A percentile compares a stretch with the other conserved stretches of the same genome.
These are phyloP conservation scores for Hipposideros armiger DNA, from an alignment of 2,113 vertebrate genomes.

Conservation along the genomic window DNA sequence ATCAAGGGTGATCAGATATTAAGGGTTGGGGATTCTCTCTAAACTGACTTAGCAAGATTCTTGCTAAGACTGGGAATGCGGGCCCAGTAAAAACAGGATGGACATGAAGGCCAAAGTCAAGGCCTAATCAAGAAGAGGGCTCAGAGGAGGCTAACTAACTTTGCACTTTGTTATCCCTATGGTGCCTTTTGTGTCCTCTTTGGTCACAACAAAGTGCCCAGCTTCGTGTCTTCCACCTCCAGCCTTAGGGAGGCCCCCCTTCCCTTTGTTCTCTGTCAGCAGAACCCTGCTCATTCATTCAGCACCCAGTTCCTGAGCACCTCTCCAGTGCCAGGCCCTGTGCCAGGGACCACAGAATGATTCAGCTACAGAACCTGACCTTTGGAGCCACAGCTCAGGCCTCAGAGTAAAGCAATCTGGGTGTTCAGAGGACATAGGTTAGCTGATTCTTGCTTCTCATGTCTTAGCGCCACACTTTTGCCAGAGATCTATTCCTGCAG, in stretches of 20 bases:
- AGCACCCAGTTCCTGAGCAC: neutral
- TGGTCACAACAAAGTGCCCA: neutral
- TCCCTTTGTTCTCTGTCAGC: neutral
- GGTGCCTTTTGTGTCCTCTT: slow-evolving; percentile 30
- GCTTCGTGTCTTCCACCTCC: neutral
- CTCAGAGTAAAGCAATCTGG: neutral
- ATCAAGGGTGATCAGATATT: neutral
- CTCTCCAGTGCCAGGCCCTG: neutral
- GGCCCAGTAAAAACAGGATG: neutral
- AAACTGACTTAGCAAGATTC: slow-evolving; percentile 53
- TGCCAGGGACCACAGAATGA: neutral
- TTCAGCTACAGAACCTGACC: neutral
- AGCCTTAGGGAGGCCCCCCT: neutral
- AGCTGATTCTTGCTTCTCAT: neutral
- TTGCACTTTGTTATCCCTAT: neutral
- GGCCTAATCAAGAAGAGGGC: neutral
- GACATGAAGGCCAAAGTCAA: slow-evolving; percentile 7
- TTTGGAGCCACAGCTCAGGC: neutral
- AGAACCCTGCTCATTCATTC: slow-evolving; percentile 6
- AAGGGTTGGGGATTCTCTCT: neutral
- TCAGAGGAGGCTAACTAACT: neutral
- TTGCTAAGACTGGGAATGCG: neutral
- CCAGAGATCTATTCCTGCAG: neutral
- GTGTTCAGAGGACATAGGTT: neutral
- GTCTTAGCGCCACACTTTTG: slow-evolving; percentile 1